Evolutionary conservation across 2,888 invertebrate genomes (phyloP).

Genomic region (Ischnura elegans): DNA sequence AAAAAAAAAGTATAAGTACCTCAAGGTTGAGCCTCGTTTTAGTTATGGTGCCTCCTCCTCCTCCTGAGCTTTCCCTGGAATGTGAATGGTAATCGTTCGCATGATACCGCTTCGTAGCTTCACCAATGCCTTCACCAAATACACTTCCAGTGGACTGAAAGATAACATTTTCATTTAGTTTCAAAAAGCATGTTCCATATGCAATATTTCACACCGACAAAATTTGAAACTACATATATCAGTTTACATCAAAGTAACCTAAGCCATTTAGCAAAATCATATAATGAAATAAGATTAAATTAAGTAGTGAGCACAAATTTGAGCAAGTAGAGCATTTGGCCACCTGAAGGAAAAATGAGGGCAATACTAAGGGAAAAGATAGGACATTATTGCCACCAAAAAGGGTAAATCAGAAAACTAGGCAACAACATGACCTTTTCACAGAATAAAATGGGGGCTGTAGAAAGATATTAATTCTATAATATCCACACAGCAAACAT

Average conservation of each 20-base stretch:
- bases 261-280: too few relatives aligned
- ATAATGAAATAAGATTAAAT: not conserved
- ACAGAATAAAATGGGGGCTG: too few relatives aligned
- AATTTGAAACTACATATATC: not conserved
- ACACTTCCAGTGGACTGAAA: slow-evolving; percentile 57
- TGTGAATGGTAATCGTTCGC: slow-evolving; percentile 41
- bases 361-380: too few relatives aligned
- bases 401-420: too few relatives aligned
- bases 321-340: not conserved
- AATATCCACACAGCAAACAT: too few relatives aligned
- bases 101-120: slow-evolving; percentile 32
- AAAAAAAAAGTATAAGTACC: not conserved
- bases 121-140: slow-evolving; percentile 53
- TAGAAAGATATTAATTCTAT: too few relatives aligned
- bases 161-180: not conserved
- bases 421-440: too few relatives aligned
- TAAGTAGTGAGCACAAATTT: not conserved
- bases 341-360: too few relatives aligned
- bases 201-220: not conserved
- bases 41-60: not conserved
- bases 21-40: slow-evolving; percentile 45
- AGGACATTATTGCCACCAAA: too few relatives aligned
- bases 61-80: slow-evolving; percentile 42
- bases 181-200: not conserved
- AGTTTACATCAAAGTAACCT: not conserved